A percentile compares a stretch with the other conserved stretches of the same genome.
Evolutionary conservation across 1,140 invertebrate genomes (phyloP).

Genomic region (Atta cephalotes): DNA sequence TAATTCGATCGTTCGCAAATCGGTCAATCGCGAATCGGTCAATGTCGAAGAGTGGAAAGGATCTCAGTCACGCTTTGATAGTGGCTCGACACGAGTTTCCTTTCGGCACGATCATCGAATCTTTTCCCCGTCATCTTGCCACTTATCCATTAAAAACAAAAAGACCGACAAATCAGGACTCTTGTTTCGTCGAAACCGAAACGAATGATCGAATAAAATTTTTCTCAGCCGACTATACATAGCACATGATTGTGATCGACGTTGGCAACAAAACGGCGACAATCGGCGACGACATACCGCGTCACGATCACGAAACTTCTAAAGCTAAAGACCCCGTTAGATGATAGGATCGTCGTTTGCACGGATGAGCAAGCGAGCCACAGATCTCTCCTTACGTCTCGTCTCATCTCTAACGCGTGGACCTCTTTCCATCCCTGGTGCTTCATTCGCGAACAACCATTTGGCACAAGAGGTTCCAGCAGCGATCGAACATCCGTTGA

Average conservation of each 20-base stretch:
- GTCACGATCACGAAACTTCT: conserved; percentile 83
- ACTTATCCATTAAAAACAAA: conserved; percentile 65
- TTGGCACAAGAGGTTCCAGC: conserved; percentile 74
- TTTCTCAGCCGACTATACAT: conserved; percentile 67
- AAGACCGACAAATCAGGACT: conserved; percentile 69
- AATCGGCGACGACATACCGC: conserved; percentile 72
- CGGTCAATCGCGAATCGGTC: conserved; percentile 30
- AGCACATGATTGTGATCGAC: conserved; percentile 78
- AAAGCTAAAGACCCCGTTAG: conserved; percentile 78
- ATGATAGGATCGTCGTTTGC: conserved; percentile 81
- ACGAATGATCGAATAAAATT: conserved; percentile 70
- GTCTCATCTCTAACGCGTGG: conserved; percentile 61
- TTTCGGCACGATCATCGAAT: conserved; percentile 61
- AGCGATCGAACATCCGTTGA: conserved; percentile 46
- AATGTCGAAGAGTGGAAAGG: conserved; percentile 18
- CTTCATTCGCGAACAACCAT: conserved; percentile 73
- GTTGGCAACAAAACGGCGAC: conserved; percentile 74
- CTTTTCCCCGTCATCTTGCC: neutral
- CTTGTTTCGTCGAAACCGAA: conserved; percentile 71
- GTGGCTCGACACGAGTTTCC: conserved; percentile 75
- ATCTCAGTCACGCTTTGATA: conserved; percentile 78
- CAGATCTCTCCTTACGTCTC: conserved; percentile 73
- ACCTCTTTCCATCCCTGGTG: conserved; percentile 34
- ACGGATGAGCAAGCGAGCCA: conserved; percentile 67
- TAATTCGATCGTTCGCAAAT: conserved; percentile 57